A percentile compares a stretch with the other conserved stretches of the same genome.
Evolutionary conservation across 2,113 vertebrate species (phyloP).

Genomic region (Spizaetus ornatus): DNA sequence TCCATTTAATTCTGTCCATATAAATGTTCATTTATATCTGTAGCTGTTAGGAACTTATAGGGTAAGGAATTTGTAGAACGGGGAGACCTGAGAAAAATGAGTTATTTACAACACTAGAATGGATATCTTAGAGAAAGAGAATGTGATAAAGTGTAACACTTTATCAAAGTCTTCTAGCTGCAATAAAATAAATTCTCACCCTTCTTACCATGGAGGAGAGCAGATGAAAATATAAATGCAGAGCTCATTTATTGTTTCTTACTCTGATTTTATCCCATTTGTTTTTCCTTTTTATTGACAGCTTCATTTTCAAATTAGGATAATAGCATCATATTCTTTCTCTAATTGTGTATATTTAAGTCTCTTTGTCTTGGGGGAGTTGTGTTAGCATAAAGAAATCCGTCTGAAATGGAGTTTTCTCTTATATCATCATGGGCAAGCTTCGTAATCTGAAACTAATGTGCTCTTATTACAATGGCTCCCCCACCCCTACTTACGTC

Average conservation of each 20-base stretch:
- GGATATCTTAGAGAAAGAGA: not conserved
- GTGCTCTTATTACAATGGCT: not conserved
- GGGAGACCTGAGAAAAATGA: not conserved
- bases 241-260: not conserved
- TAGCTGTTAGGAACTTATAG: not conserved
- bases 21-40: not conserved
- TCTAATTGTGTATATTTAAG: not conserved
- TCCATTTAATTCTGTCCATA: too few relatives aligned
- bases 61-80: not conserved
- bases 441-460: not conserved
- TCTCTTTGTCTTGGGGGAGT: slow-evolving; percentile 15
- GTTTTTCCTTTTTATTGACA: not conserved
- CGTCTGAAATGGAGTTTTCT: not conserved
- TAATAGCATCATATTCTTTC: not conserved
- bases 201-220: not conserved
- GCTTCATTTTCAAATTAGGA: slow-evolving; percentile 40
- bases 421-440: not conserved
- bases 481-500: not conserved
- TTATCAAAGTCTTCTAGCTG: not conserved
- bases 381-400: slow-evolving; percentile 12
- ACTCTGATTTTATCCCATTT: not conserved
- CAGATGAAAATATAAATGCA: not conserved
- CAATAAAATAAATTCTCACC: not conserved
- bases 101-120: not conserved
- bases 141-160: not conserved